Conservation (phyloP, 92 coral and sea anemone species). For the Nematostella vectensis region DNA sequence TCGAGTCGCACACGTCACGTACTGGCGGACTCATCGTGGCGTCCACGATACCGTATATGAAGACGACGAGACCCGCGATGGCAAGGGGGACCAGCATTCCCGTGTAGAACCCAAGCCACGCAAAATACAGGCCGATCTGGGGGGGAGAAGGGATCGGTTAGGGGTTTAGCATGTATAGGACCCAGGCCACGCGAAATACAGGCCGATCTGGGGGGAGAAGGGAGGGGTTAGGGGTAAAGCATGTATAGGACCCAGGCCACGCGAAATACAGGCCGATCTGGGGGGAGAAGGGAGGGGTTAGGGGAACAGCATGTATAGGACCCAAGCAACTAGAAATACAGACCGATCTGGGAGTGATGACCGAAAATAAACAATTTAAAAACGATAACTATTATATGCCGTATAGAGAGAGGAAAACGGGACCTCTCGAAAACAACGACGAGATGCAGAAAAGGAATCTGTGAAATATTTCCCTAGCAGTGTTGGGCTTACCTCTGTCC, state of each 20-base stretch:
- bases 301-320: slow-evolving; percentile 87
- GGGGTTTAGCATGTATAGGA: slow-evolving; percentile 87
- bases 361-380: no score
- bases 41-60: slow-evolving; percentile 75
- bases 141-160: slow-evolving; percentile 55
- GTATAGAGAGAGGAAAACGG: no score
- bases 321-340: slow-evolving; percentile 90
- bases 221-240: slow-evolving; percentile 74
- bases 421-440: no score
- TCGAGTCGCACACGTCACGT: slow-evolving; percentile 55
- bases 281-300: slow-evolving; percentile 55
- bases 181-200: slow-evolving; percentile 91
- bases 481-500: slow-evolving; percentile 42
- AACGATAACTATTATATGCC: no score
- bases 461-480: no score
- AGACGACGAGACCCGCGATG: slow-evolving; percentile 60
- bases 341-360: slow-evolving; percentile 24
- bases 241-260: slow-evolving; percentile 89
- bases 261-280: slow-evolving; percentile 69
- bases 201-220: slow-evolving; percentile 45
- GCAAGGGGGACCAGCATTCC: slow-evolving; percentile 86
- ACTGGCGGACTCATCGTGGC: slow-evolving; percentile 63
- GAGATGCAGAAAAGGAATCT: no score
- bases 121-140: slow-evolving; percentile 61
- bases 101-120: slow-evolving; percentile 92